Conservation (phyloP, 2,797 vertebrate genomes). For the Platyrinchus mystaceus region DNA sequence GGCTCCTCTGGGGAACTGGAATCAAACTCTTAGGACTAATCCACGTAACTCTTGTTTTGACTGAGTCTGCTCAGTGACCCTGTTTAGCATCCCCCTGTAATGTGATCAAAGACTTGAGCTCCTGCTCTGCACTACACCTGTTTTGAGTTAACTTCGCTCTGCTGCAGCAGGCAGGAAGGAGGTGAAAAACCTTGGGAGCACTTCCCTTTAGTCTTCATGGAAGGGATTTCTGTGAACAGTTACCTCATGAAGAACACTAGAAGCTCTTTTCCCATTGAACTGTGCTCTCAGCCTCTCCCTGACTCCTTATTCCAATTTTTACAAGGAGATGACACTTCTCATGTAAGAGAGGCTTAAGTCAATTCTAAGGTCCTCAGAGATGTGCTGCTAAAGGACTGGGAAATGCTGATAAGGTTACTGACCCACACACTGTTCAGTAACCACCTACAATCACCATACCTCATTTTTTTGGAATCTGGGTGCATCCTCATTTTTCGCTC, state of each 20-base stretch:
- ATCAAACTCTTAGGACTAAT: not conserved
- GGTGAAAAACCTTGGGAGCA: fast-evolving
- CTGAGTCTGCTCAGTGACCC: not conserved
- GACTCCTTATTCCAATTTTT: not conserved
- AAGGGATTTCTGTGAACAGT: not conserved
- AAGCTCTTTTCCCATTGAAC: not conserved
- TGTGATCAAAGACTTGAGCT: not conserved
- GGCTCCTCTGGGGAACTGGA: not conserved
- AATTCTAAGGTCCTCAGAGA: not conserved
- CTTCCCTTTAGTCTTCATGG: not conserved
- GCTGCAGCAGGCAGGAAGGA: not conserved
- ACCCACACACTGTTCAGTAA: not conserved
- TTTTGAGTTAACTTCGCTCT: not conserved
- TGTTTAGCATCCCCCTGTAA: not conserved
- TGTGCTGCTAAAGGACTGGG: not conserved
- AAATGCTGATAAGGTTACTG: not conserved
- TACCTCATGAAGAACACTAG: not conserved
- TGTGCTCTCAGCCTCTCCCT: not conserved
- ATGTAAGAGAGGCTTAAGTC: not conserved
- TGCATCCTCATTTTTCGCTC: not conserved
- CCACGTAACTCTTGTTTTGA: not conserved
- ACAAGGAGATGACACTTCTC: not conserved
- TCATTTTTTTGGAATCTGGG: not conserved
- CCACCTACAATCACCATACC: not conserved
- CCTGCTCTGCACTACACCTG: not conserved